A percentile compares a stretch with the other conserved stretches of the same genome.
Evolutionary conservation across 1,140 invertebrate species (phyloP).

Genomic region (Octopus bimaculoides): DNA sequence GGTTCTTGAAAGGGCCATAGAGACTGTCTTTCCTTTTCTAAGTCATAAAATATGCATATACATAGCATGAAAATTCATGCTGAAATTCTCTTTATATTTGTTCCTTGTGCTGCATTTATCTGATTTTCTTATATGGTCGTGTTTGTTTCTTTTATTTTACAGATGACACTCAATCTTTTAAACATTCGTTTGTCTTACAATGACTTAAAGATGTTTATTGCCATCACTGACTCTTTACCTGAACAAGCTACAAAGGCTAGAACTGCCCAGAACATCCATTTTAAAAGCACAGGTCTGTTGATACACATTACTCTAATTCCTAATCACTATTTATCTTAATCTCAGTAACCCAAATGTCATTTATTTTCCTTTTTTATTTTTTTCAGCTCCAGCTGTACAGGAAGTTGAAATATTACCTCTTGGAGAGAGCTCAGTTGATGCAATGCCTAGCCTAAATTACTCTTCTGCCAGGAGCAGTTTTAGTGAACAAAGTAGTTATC

Average conservation of each 20-base stretch:
- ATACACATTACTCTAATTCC: background rate
- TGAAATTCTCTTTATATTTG: no score
- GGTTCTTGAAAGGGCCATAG: no score
- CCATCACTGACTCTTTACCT: slow-evolving; percentile 79
- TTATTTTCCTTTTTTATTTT: background rate
- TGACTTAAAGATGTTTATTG: slow-evolving; percentile 86
- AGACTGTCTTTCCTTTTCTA: no score
- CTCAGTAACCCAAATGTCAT: background rate
- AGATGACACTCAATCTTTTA: slow-evolving; percentile 58
- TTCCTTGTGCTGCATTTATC: no score
- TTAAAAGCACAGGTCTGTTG: background rate
- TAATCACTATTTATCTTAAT: background rate
- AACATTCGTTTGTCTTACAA: slow-evolving; percentile 88
- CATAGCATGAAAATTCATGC: no score
- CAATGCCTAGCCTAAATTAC: background rate
- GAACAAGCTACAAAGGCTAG: slow-evolving; percentile 50
- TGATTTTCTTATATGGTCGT: no score
- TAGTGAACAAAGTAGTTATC: no score
- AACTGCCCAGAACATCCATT: background rate
- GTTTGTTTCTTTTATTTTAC: slow-evolving; percentile 14
- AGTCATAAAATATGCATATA: no score
- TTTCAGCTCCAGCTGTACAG: no score
- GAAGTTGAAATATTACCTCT: background rate
- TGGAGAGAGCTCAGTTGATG: slow-evolving; percentile 13
- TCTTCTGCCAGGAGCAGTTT: no score